Evolutionary conservation across 64 coral and sea anemone genomes (phyloP), one percentile per base, ranked within the genome.

Genomic region (Cladopsammia gracilis): DNA sequence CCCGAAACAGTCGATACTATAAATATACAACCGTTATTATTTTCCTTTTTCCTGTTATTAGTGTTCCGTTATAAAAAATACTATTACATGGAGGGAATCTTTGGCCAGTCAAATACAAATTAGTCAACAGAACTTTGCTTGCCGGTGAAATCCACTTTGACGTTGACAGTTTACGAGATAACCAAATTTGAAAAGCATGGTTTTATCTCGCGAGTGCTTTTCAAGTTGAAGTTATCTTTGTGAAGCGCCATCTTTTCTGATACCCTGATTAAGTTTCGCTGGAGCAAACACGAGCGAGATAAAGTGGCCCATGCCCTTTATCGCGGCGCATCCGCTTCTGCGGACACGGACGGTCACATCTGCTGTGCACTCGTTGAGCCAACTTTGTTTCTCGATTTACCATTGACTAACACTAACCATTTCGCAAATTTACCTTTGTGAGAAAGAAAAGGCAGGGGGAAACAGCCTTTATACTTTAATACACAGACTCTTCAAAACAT

Each of bases 161-260:
- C 60, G 45, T 66, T 84, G 80, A 84, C 80, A 84, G 62, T 47
- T 84, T 44, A 61, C 45, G 25, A 66, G 80, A 84, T 84, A 84
- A 84, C 61, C 60, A 84, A 84, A 84, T 84, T 84, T 68, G 80
- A 50, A 47, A 67, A 49, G 80, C 62, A 84, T 46, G 6, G 80
- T 18, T 84, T 84, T 84, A 84, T 84, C 80, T 84, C 23, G 44
- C n/a, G 42, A 84, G 62, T 67, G 20, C 80, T 67, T 48, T 84
- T 84, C 80, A 84, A 84, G 80, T 67, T 68, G 80, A 44, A 84
- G 62, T 84, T 84, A 84, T 84, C 80, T 84, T 50, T 84, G 80
- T 84, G 62, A 8, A 50, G 43, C 61, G 60, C 80, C 75, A 77
- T 77, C 48, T 77, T 77, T 77, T 77, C 75, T 62, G 80, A 84